Evolutionary conservation across 1,140 invertebrate species (phyloP).

Genomic region (Pomacea maculata): DNA sequence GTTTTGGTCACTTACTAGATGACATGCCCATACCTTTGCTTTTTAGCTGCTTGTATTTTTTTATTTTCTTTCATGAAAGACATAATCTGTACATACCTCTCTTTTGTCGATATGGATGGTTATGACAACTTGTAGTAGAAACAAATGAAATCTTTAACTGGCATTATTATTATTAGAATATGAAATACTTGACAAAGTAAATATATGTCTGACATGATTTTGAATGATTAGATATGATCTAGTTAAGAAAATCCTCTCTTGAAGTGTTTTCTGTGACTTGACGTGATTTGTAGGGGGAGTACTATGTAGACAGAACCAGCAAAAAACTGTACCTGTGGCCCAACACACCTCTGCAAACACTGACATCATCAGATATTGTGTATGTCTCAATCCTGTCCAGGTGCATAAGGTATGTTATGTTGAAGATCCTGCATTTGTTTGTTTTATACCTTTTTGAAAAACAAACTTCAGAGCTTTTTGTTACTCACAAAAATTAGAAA

Average conservation of each 20-base stretch:
- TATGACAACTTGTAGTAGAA: too few species aligned
- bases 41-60: background rate
- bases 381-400: conserved; percentile 28
- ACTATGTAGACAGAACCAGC: conserved; percentile 26
- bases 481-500: too few species aligned
- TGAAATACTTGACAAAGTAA: too few species aligned
- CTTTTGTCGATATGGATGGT: background rate
- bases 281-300: conserved; percentile 27
- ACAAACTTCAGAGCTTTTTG: too few species aligned
- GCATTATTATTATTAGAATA: too few species aligned
- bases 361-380: conserved; percentile 29
- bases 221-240: too few species aligned
- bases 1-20: too few species aligned
- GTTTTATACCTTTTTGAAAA: background rate
- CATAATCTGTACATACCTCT: background rate
- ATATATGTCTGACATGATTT: too few species aligned
- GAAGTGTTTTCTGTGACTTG: too few species aligned
- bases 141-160: too few species aligned
- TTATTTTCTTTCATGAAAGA: background rate
- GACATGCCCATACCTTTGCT: background rate
- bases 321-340: conserved; percentile 35
- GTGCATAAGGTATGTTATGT: conserved; percentile 22
- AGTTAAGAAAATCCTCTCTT: too few species aligned
- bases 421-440: background rate
- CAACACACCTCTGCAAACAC: conserved; percentile 18